Base-by-base conservation (phyloP, 2,888 invertebrate genomes). In the Osmoderma eremita region DNA sequence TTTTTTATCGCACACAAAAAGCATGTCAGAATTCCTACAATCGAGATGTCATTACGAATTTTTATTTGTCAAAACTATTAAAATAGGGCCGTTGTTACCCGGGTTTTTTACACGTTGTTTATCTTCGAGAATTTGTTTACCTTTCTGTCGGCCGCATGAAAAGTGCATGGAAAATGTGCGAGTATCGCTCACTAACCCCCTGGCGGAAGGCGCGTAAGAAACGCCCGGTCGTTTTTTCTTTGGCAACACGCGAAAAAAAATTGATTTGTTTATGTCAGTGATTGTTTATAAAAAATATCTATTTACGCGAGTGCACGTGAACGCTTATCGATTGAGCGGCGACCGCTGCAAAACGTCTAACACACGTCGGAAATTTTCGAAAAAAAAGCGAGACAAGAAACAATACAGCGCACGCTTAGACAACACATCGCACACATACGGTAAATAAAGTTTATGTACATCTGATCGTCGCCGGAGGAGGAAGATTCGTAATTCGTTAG, bases 201-300 rank as follows among this genome's bases (percentile, higher is more conserved):
- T 17, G 4, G 30, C 30, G 30, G 8, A 5, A 4, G 30, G 30
- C 30, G 30, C 20, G 22, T 30, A 22, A 24, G 39, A 30, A 38
- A 10, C 63, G 15, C 13, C 3, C 41, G 12, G 18, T 20, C 30
- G 18, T n/a, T n/a, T 58, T 67, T 67, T 54, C 49, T 67, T 62
- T 62, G 67, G 67, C 62, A 67, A 67, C 67, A 67, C 51, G 67
- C 62, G 38, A 30, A 39, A 67, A 67, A 62, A 56, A 54, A 65
- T 65, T 56, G 56, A 45, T 39, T 63, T 67, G 63, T 67, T 67
- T 63, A 45, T 45, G 50, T 41, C 63, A 65, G 24, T 24, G 30
- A 30, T 65, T 45, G 65, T 54, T 63, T 63, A 22, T 22, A 41
- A n/a, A n/a, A n/a, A n/a, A n/a, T n/a, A n/a, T n/a, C n/a, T 24